A percentile compares a stretch with the other conserved stretches of the same genome.
Conservation (phyloP, 2,797 vertebrate genomes). For the Thunnus albacares region DNA sequence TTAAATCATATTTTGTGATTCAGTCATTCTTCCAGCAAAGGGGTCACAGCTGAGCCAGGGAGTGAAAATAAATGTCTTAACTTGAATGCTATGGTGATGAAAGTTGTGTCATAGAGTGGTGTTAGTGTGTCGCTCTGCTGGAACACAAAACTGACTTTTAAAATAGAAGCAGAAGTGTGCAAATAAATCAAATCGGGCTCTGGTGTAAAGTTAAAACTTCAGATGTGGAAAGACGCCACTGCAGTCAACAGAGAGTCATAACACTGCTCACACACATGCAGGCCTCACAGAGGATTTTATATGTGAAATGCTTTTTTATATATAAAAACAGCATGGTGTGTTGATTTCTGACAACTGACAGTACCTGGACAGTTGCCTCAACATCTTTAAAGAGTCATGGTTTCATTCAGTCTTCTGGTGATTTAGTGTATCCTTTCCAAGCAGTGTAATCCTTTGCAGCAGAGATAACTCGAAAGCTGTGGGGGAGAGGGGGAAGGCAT, state of each 20-base stretch:
- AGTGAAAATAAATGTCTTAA: conserved; percentile 49
- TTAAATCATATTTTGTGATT: conserved; percentile 42
- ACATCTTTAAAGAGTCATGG: background rate
- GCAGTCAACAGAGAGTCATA: conserved; percentile 43
- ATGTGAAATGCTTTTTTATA: conserved; percentile 1
- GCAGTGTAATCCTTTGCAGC: background rate
- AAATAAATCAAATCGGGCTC: conserved; percentile 42
- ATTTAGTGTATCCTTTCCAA: background rate
- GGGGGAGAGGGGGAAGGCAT: conserved; percentile 16
- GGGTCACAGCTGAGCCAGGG: background rate
- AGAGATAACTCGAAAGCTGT: conserved; percentile 15
- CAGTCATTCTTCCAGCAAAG: conserved; percentile 16
- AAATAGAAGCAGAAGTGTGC: conserved; percentile 56
- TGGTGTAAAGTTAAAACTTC: conserved; percentile 49
- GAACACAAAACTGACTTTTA: conserved; percentile 44
- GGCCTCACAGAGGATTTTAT: conserved; percentile 37
- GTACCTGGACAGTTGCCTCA: conserved; percentile 6
- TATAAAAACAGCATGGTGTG: conserved; percentile 4
- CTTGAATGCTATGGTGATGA: conserved; percentile 40
- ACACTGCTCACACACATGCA: conserved; percentile 29
- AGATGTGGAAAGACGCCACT: conserved; percentile 29
- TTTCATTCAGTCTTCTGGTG: background rate
- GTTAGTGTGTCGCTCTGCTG: conserved; percentile 31
- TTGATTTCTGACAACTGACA: conserved; percentile 17
- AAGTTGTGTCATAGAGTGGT: conserved; percentile 32